phyloP scores from a whole-genome alignment of 2,797 vertebrate genomes.

The Trichosurus vulpecula region DNA sequence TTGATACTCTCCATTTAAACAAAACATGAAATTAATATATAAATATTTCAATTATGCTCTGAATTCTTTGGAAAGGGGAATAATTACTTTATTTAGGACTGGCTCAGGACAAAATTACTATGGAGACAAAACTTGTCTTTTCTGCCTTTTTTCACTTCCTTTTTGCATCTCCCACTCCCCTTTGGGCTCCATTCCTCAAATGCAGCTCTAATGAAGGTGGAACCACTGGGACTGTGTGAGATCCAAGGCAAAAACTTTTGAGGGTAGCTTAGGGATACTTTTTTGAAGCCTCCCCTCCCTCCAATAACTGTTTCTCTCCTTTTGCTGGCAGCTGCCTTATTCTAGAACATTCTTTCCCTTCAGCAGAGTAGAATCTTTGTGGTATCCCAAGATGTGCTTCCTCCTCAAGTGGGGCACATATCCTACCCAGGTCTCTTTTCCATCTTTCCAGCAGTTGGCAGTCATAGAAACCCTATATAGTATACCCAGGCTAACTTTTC shows the following conservation, averaged over 20 bases:
- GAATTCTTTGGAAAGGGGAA: neutral
- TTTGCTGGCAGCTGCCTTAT: neutral
- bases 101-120: neutral
- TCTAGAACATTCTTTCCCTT: neutral
- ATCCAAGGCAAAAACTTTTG: neutral
- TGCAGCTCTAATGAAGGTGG: neutral
- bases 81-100: neutral
- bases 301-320: neutral
- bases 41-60: neutral
- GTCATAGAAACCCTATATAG: neutral
- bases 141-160: accelerated
- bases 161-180: neutral
- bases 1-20: neutral
- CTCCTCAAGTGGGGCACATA: neutral
- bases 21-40: neutral
- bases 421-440: neutral
- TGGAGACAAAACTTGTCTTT: neutral
- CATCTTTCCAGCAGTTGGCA: neutral
- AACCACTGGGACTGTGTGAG: neutral
- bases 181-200: neutral
- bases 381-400: neutral
- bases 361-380: neutral
- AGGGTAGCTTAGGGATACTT: neutral
- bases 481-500: neutral
- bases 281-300: neutral